Evolutionary conservation across 2,888 invertebrate genomes (phyloP), one percentile per base, ranked within the genome.

Genomic region (Sminthurinus aureus): DNA sequence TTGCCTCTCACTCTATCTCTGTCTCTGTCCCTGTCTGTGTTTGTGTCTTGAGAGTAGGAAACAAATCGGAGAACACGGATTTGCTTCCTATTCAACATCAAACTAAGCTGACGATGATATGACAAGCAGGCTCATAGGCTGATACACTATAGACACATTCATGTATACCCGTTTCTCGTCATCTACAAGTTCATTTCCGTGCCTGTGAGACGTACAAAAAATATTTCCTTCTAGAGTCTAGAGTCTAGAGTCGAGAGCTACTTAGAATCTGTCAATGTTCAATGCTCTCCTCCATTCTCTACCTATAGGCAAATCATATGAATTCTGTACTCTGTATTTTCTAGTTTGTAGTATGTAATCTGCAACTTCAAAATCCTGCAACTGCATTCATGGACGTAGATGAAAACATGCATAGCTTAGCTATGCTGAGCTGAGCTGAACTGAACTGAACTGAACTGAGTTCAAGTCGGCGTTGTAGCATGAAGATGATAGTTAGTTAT

Each of bases 201-300:
- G 38, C 38, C 38, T 38, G 38, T 1, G 38, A 58, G 58, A 58
- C 1, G 58, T 15, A 18, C 9, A 11, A 58, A 58, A 58, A 58
- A 69, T 69, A 69, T 69, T 69, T 69, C 69, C 69, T 69, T 69
- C 18, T 69, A 69, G 24, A 69, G 69, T 38, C 38, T 38, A n/a
- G n/a, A n/a, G n/a, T n/a, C n/a, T n/a, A n/a, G n/a, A n/a, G n/a
- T n/a, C n/a, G n/a, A n/a, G n/a, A n/a, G n/a, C n/a, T 69, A 69
- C n/a, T 69, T 69, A 58, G 9, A 58, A 58, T 58, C 38, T 38
- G 58, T 58, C 58, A 58, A 52, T 52, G 52, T n/a, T 58, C 58
- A 58, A 38, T 38, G 38, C 38, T 38, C 58, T 9, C 2, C 58
- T 58, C 58, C 58, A 38, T 38, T 38, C 38, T 38, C 38, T 38